Evolutionary conservation across 2,797 vertebrate species (phyloP).

Genomic region (Diplodus sargus): DNA sequence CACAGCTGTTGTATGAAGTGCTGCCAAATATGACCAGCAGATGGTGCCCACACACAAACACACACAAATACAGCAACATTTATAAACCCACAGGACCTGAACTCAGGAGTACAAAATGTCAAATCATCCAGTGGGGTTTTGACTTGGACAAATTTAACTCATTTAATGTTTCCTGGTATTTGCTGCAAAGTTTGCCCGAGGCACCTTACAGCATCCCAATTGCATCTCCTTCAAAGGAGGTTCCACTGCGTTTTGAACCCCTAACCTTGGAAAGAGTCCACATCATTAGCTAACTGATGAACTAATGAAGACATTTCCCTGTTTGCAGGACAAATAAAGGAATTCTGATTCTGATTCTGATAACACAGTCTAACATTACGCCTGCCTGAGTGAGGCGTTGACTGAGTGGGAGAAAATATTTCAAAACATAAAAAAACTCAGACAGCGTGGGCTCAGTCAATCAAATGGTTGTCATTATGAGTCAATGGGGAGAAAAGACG

Average conservation of each 20-base stretch:
- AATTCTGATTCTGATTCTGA: no score
- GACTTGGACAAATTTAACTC: slow-evolving; percentile 8
- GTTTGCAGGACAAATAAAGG: no score
- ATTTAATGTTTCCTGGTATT: background rate
- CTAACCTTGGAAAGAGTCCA: slow-evolving; percentile 18
- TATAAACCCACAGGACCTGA: background rate
- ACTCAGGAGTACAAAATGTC: slow-evolving; percentile 22
- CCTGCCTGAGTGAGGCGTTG: slow-evolving; percentile 20
- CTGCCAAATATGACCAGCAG: slow-evolving; percentile 74
- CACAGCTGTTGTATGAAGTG: slow-evolving; percentile 65
- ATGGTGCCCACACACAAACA: slow-evolving; percentile 60
- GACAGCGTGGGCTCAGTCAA: slow-evolving; percentile 44
- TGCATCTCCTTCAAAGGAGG: background rate
- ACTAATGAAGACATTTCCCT: no score
- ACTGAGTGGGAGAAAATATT: slow-evolving; percentile 25
- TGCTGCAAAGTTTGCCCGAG: background rate
- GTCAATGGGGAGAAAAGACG: slow-evolving; percentile 44
- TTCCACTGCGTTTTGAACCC: background rate
- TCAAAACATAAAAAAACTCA: slow-evolving; percentile 33
- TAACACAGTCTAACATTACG: background rate
- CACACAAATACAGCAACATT: background rate
- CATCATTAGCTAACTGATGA: slow-evolving; percentile 12
- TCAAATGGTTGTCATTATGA: slow-evolving; percentile 47
- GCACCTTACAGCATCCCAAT: background rate
- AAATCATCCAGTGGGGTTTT: slow-evolving; percentile 5